Percentiles rank a stretch among this genome's conserved stretches.
Evolutionary conservation across 2,797 vertebrate species (phyloP).

Genomic region (Odontamblyopus rebecca): DNA sequence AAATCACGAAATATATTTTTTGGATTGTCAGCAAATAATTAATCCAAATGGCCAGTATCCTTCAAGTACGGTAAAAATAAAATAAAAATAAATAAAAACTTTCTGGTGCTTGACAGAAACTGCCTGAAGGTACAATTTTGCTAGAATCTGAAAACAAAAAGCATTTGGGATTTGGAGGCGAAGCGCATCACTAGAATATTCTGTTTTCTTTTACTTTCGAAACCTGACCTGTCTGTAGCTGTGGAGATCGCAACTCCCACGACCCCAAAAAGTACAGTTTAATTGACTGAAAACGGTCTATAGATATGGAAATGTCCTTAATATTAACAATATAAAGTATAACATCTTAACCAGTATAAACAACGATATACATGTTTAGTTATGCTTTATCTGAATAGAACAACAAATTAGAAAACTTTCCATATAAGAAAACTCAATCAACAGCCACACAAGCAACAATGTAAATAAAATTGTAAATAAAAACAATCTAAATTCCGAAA

Average conservation of each 20-base stretch:
- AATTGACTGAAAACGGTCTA: no score
- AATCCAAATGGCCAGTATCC: background rate
- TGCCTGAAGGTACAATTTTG: background rate
- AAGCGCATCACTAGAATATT: conserved; percentile 3
- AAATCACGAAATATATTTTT: no score
- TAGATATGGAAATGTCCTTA: background rate
- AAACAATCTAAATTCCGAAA: no score
- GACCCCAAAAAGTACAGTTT: background rate
- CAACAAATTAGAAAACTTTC: background rate
- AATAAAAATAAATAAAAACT: background rate
- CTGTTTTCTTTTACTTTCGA: background rate
- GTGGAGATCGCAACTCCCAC: background rate
- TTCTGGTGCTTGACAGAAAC: background rate
- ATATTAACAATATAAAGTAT: no score
- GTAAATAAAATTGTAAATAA: no score
- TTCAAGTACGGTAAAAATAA: background rate
- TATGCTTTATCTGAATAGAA: background rate
- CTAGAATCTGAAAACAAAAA: background rate
- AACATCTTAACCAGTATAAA: background rate
- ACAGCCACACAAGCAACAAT: background rate
- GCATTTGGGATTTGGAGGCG: background rate
- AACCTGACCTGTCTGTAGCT: background rate
- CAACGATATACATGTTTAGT: background rate
- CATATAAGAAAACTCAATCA: background rate
- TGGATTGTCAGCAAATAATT: background rate